A percentile compares a stretch with the other conserved stretches of the same genome.
These are phyloP conservation scores for Euura lappo DNA, from an alignment of 1,140 invertebrate species.

Conservation along the genomic window DNA sequence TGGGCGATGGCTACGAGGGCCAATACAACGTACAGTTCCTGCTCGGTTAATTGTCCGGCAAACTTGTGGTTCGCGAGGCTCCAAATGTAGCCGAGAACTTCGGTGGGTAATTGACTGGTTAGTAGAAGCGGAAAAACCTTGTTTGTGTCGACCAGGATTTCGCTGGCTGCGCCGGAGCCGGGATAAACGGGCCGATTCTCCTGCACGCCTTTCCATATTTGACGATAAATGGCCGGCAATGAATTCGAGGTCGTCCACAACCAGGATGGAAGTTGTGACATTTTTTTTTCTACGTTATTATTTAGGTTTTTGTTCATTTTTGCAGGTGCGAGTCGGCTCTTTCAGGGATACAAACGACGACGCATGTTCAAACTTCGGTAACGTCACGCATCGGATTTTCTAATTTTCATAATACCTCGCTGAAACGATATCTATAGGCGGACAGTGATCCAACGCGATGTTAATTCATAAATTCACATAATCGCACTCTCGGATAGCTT, in stretches of 20 bases:
- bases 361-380: too few relatives aligned
- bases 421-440: too few relatives aligned
- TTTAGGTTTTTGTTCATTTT: slow-evolving; percentile 41
- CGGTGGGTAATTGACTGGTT: slow-evolving; percentile 65
- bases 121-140: slow-evolving; percentile 68
- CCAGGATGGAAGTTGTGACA: slow-evolving; percentile 56
- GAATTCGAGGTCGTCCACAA: slow-evolving; percentile 57
- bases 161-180: slow-evolving; percentile 34
- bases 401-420: too few relatives aligned
- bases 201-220: slow-evolving; percentile 59
- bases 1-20: slow-evolving; percentile 70
- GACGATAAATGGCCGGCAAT: slow-evolving; percentile 59
- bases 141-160: slow-evolving; percentile 64
- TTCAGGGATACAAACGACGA: too few relatives aligned
- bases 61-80: slow-evolving; percentile 66
- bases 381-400: too few relatives aligned
- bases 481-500: too few relatives aligned
- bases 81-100: slow-evolving; percentile 70
- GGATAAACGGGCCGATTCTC: slow-evolving; percentile 38
- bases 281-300: slow-evolving; percentile 39
- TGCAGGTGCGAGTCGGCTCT: too few relatives aligned
- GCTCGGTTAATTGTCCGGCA: slow-evolving; percentile 66
- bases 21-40: slow-evolving; percentile 67
- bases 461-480: too few relatives aligned
- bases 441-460: too few relatives aligned